Evolutionary conservation across 2,797 vertebrate species (phyloP).

Genomic region (Poeciliopsis infans): DNA sequence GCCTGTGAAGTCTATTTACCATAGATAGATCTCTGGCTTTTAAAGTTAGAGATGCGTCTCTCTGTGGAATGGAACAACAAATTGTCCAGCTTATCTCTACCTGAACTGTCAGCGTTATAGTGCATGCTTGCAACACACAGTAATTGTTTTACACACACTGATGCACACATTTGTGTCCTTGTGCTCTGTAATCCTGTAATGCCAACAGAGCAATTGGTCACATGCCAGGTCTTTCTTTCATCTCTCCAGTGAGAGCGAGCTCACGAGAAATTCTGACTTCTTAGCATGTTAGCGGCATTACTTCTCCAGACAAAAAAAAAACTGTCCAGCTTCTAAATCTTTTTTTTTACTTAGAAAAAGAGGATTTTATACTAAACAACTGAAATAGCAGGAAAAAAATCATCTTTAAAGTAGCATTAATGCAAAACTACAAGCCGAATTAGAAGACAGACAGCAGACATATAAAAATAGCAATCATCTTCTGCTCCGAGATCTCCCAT

Average conservation of each 20-base stretch:
- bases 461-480: slow-evolving; percentile 20
- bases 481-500: slow-evolving; percentile 12
- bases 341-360: too few species aligned
- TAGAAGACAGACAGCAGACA: slow-evolving; percentile 16
- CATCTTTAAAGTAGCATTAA: slow-evolving; percentile 24
- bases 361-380: slow-evolving; percentile 30
- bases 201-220: slow-evolving; percentile 68
- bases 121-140: slow-evolving; percentile 29
- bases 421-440: slow-evolving; percentile 21
- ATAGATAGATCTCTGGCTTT: slow-evolving; percentile 41
- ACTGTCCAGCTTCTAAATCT: background rate
- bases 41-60: slow-evolving; percentile 19
- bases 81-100: slow-evolving; percentile 34
- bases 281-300: slow-evolving; percentile 43
- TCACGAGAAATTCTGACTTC: slow-evolving; percentile 55
- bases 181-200: slow-evolving; percentile 63
- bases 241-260: slow-evolving; percentile 48
- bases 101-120: slow-evolving; percentile 16
- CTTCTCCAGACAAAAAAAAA: slow-evolving; percentile 16
- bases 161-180: slow-evolving; percentile 26
- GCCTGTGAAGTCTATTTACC: background rate
- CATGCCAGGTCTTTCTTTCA: slow-evolving; percentile 69
- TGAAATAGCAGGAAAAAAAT: slow-evolving; percentile 3
- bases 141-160: slow-evolving; percentile 31
- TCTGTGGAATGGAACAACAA: slow-evolving; percentile 32